Evolutionary conservation across 2,797 vertebrate species (phyloP), one percentile per base, ranked within the genome.

Genomic region (Furcifer pardalis): DNA sequence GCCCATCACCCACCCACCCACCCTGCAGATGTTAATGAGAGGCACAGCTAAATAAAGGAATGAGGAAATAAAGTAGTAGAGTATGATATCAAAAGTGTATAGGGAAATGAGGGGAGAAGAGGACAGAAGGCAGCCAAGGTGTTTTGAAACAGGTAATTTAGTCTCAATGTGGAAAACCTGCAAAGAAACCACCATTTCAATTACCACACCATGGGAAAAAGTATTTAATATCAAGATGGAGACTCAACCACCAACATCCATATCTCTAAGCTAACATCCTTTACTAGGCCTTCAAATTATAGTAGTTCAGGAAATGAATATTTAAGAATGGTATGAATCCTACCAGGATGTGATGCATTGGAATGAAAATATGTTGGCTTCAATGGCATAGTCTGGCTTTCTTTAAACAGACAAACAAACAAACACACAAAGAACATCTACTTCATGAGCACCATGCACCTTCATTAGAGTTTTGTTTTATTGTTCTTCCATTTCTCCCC

Each of bases 321-420:
- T 68, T 10, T 32, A 7, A 19, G 77, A 73, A 76, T 7, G 0
- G 68, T 72, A 84, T 72, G 86, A 81, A 84, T 88, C 92, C 60
- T 68, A 77, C 65, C 59, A 69, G 74, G 86, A 81, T 84, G 85
- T 85, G 89, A 88, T 91, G 91, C 56, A 89, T 89, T 90, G 91
- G 91, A 90, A 90, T 91, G 91, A 92, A n/a, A n/a, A 60, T 27
- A 69, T 49, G 91, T 88, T 87, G 88, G 91, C 74, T 92, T 83
- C 93, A 87, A 13, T 37, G 17, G 35, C 56, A 56, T 46, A 5
- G n/a, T 35, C 49, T 7, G 23, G 5, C 7, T 27, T 8, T 4
- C 35, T 72, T 81, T 84, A 83, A 68, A 77, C 60, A 0, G 81
- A 19, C 23, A 27, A 7, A 72, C 23, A 27, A 68, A 19, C 7